Evolutionary conservation across 2,797 vertebrate genomes (phyloP), one percentile per base, ranked within the genome.

Genomic region (Petrocephalus sullivani): DNA sequence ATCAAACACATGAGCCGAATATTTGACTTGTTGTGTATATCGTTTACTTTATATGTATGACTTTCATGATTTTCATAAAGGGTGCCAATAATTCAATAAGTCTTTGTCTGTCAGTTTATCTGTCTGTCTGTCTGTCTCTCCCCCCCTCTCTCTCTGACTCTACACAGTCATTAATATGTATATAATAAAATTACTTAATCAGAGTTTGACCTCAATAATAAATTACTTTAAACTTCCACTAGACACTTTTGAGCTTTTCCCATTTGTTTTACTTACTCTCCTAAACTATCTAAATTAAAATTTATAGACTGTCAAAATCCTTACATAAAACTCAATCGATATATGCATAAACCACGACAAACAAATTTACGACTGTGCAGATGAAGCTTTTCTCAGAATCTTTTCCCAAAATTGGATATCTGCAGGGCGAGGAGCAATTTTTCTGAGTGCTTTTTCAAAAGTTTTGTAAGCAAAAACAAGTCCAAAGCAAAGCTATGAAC

Each of bases 291-390:
- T 78, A 46, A 46, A 46, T 78, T 78, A 46, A 78, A 78, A 41
- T 46, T n/a, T 46, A 78, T 46, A 78, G 33, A 46, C 71, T 78
- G 71, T 78, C 71, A 78, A 78, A 78, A 78, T 78, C 71, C 71
- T n/a, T 37, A 78, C 41, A 46, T 78, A 78, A 78, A 78, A 78
- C 33, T n/a, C 37, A n/a, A 46, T 78, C 71, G 37, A 78, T 78
- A 78, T 78, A 10, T 23, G 33, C 64, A 71, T 37, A 37, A 71
- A 12, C 23, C 61, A 67, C 4, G 67, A 75, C 67, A 19, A 75
- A 78, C 71, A 78, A 71, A 71, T 71, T 71, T 71, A 71, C 12
- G 4, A n/a, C 71, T 19, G 71, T 78, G 71, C 71, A 46, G 37
- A 78, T 46, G 71, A 78, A 78, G 33, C 71, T 46, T 19, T 78